Conservation (phyloP, 2,797 vertebrate species). For the Serranus cabrilla region DNA sequence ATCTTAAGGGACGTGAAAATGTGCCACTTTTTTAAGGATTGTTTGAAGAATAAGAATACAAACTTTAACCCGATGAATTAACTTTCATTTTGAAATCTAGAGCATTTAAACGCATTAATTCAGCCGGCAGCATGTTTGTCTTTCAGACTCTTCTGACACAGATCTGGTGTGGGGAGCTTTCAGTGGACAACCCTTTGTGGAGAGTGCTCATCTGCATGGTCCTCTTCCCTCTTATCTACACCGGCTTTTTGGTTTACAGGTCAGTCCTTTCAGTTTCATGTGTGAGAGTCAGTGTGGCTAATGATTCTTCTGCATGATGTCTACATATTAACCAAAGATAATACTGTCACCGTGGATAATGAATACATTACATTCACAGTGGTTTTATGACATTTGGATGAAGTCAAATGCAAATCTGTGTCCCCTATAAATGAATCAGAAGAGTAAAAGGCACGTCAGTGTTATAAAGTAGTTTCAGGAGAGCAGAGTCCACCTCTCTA, state of each 20-base stretch:
- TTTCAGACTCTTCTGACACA: slow-evolving; percentile 93
- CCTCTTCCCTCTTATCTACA: slow-evolving; percentile 91
- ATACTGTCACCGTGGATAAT: background rate
- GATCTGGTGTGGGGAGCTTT: slow-evolving; percentile 96
- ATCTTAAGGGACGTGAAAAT: too few relatives aligned
- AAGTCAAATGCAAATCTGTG: background rate
- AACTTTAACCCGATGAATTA: background rate
- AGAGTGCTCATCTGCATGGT: slow-evolving; percentile 89
- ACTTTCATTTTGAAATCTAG: background rate
- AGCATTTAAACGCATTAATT: background rate
- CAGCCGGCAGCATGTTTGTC: background rate
- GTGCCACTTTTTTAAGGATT: too few relatives aligned
- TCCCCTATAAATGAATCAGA: background rate
- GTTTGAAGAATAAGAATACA: too few relatives aligned
- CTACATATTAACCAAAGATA: background rate
- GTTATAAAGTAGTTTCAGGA: background rate
- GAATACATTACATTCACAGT: background rate
- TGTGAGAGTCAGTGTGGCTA: background rate
- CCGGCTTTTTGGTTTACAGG: slow-evolving; percentile 84
- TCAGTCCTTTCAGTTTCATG: slow-evolving; percentile 25
- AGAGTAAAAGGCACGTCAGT: background rate
- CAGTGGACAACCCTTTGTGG: slow-evolving; percentile 91
- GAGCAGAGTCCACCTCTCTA: too few relatives aligned
- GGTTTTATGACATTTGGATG: background rate
- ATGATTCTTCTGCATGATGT: background rate